Conservation (phyloP, 2,113 vertebrate species). For the Sprattus sprattus region DNA sequence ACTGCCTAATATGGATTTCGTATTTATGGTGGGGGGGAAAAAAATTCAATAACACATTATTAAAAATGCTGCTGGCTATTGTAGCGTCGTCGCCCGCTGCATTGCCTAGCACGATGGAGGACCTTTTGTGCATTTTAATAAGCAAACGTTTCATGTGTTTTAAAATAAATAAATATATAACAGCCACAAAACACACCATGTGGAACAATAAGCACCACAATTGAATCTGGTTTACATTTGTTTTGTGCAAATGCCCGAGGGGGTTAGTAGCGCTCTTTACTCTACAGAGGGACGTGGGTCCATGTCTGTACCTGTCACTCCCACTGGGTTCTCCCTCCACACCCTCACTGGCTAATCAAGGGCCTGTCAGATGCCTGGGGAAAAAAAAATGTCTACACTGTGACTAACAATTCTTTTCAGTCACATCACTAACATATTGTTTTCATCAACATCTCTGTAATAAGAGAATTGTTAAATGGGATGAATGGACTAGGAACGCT, state of each 20-base stretch:
- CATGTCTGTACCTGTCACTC: neutral
- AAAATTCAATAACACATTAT: constrained; percentile 70
- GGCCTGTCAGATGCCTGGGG: neutral
- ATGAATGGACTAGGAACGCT: neutral
- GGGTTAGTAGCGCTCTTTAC: neutral
- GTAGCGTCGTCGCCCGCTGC: constrained; percentile 62
- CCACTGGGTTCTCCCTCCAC: neutral
- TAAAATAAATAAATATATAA: constrained; percentile 43
- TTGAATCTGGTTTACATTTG: constrained; percentile 50
- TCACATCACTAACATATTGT: neutral
- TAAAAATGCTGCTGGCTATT: constrained; percentile 72
- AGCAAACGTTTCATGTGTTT: constrained; percentile 54
- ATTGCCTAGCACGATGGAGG: constrained; percentile 55
- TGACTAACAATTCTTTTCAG: constrained; percentile 3
- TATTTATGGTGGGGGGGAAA: constrained; percentile 38
- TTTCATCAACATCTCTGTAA: neutral
- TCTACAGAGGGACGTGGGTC: neutral
- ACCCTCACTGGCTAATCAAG: neutral
- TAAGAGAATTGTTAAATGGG: neutral
- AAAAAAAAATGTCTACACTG: neutral
- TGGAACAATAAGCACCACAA: constrained; percentile 55
- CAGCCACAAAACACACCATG: constrained; percentile 59
- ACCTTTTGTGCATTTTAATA: constrained; percentile 70
- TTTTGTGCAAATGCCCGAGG: constrained; percentile 37
- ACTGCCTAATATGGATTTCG: constrained; percentile 56